Percentiles rank a stretch among this genome's conserved stretches.
Conservation (phyloP, 1,140 invertebrate genomes). For the Drosophila varians region DNA sequence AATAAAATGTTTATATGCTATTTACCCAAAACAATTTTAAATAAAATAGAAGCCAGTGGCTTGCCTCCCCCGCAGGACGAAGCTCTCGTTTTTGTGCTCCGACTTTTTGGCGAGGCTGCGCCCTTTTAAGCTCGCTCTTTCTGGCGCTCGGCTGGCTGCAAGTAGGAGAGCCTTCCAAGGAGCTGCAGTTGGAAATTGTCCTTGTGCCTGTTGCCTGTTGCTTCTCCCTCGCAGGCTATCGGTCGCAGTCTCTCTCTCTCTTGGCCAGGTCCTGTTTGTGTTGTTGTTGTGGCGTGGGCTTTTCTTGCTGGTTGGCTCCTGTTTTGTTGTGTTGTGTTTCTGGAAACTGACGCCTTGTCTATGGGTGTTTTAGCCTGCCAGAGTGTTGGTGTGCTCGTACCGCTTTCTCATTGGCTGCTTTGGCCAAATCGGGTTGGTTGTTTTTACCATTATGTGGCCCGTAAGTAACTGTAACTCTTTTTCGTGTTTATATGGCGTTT, state of each 20-base stretch:
- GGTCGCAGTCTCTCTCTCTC: constrained; percentile 13
- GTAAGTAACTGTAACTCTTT: constrained; percentile 54
- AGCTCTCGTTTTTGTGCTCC: constrained; percentile 2
- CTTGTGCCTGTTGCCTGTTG: constrained; percentile 61
- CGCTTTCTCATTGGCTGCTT: constrained; percentile 65
- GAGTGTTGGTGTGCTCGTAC: constrained; percentile 40
- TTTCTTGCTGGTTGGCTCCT: constrained; percentile 78
- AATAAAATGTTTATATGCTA: constrained; percentile 82
- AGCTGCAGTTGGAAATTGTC: constrained; percentile 74
- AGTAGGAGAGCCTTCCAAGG: constrained; percentile 66
- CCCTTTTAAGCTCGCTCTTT: constrained; percentile 9
- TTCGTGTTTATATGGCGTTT: constrained; percentile 50
- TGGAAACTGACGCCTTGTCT: constrained; percentile 75
- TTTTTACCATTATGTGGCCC: constrained; percentile 50
- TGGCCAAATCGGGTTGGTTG: constrained; percentile 72
- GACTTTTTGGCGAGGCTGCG: constrained; percentile 19
- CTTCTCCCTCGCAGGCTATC: constrained; percentile 1
- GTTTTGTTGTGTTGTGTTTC: constrained; percentile 81
- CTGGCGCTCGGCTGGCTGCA: constrained; percentile 22
- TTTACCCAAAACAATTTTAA: constrained; percentile 82
- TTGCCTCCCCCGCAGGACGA: constrained; percentile 13
- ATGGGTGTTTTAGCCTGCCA: constrained; percentile 24
- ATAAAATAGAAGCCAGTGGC: constrained; percentile 67
- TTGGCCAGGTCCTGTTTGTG: constrained; percentile 45
- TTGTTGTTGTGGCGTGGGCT: constrained; percentile 61